Conservation (phyloP, 2,797 vertebrate genomes). For the Heliangelus exortis region DNA sequence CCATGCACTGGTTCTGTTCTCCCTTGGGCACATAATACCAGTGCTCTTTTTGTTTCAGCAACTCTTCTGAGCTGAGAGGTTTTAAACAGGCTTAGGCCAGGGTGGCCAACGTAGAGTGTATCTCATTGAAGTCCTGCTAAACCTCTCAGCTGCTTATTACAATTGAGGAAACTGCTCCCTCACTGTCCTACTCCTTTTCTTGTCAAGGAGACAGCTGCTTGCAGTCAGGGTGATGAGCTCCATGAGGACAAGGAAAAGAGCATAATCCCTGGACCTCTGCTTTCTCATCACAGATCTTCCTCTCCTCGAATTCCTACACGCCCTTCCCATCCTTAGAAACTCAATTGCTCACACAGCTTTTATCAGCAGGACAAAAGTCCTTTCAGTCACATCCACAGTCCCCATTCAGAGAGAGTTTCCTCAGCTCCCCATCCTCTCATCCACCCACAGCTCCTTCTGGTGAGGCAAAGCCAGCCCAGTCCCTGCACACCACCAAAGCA, state of each 20-base stretch:
- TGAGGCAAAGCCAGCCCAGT: rapidly evolving
- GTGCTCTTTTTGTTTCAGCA: not conserved
- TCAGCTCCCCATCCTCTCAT: not conserved
- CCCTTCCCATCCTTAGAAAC: not conserved
- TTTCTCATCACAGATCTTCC: not conserved
- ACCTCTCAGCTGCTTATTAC: not conserved
- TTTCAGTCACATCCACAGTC: not conserved
- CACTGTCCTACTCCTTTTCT: not conserved
- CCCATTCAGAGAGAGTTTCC: not conserved
- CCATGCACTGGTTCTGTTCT: not conserved
- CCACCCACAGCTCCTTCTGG: not conserved
- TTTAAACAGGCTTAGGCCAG: not conserved
- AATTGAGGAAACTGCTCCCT: not conserved
- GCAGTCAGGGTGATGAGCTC: not conserved
- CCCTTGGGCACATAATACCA: not conserved
- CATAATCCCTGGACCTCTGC: not conserved
- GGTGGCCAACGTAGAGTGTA: not conserved
- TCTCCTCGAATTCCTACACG: not conserved
- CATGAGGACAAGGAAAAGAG: not conserved
- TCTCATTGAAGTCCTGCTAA: not conserved
- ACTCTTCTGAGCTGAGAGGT: not conserved
- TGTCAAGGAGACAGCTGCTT: not conserved
- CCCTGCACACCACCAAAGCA: rapidly evolving
- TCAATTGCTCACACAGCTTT: not conserved
- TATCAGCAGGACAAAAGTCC: not conserved